phyloP scores from a whole-genome alignment of 2,797 vertebrate species.

The Euphonia xanthogaster region DNA sequence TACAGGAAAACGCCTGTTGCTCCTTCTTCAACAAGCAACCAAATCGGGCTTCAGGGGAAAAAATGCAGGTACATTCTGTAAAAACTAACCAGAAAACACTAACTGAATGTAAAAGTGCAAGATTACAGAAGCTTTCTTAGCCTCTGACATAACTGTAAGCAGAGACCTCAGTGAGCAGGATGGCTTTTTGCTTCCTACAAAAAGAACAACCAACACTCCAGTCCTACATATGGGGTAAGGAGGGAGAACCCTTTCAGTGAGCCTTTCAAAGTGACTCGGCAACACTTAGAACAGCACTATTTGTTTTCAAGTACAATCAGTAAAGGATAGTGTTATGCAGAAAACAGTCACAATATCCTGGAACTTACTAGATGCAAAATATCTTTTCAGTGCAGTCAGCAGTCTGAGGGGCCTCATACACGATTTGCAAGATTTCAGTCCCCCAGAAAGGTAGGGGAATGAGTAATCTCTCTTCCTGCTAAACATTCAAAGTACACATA shows the following conservation, averaged over 20 bases:
- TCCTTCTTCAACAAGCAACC: neutral
- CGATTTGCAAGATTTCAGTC: neutral
- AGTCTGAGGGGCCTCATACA: neutral
- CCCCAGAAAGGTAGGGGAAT: neutral
- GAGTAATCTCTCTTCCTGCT: constrained; percentile 43
- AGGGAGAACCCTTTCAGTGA: neutral
- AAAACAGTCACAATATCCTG: constrained; percentile 17
- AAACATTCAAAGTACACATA: constrained; percentile 20
- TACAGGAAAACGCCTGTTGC: neutral
- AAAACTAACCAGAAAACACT: neutral
- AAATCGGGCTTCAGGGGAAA: neutral
- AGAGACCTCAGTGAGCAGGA: neutral
- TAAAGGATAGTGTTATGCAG: neutral
- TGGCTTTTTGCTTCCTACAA: neutral
- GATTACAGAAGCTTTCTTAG: neutral
- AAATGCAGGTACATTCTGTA: neutral
- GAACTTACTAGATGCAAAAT: constrained; percentile 6
- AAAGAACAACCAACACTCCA: neutral
- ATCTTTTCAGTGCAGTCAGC: constrained; percentile 29
- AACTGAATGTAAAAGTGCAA: neutral
- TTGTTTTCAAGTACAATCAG: neutral
- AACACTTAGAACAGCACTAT: neutral
- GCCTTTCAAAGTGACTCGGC: constrained; percentile 21
- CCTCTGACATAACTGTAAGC: neutral
- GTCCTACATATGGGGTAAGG: neutral